Conservation (phyloP, 37 sponge, comb jelly and placozoan species). For the Oopsacas minuta region DNA sequence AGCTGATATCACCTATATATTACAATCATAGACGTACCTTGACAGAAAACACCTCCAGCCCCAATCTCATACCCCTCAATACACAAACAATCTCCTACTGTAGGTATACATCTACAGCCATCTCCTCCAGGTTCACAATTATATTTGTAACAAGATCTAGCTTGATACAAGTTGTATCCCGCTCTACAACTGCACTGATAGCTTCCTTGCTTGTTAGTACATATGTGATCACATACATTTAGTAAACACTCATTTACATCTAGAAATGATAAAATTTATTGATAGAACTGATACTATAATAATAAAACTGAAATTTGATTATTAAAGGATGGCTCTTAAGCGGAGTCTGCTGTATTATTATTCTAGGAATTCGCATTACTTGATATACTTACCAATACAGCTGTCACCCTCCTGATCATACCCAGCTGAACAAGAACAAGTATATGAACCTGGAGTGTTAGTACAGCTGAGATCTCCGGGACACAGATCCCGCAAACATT, state of each 20-base stretch:
- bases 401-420: neutral
- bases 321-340: neutral
- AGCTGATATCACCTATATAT: too few relatives aligned
- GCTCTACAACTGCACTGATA: slow-evolving; percentile 24
- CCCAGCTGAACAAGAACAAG: neutral
- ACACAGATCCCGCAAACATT: neutral
- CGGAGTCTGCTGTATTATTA: neutral
- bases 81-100: neutral
- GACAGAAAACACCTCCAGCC: neutral
- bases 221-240: slow-evolving; percentile 16
- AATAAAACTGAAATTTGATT: neutral
- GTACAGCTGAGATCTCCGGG: neutral
- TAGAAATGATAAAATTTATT: slow-evolving; percentile 15
- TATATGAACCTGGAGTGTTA: neutral
- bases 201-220: slow-evolving; percentile 28
- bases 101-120: neutral
- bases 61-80: neutral
- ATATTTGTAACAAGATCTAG: neutral
- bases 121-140: neutral
- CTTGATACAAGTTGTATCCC: slow-evolving; percentile 13
- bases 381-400: neutral
- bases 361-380: neutral
- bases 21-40: neutral
- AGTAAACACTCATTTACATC: slow-evolving; percentile 30
- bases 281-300: too few relatives aligned